Evolutionary conservation across 1,140 invertebrate genomes (phyloP).

Genomic region (Teleogryllus occipitalis): DNA sequence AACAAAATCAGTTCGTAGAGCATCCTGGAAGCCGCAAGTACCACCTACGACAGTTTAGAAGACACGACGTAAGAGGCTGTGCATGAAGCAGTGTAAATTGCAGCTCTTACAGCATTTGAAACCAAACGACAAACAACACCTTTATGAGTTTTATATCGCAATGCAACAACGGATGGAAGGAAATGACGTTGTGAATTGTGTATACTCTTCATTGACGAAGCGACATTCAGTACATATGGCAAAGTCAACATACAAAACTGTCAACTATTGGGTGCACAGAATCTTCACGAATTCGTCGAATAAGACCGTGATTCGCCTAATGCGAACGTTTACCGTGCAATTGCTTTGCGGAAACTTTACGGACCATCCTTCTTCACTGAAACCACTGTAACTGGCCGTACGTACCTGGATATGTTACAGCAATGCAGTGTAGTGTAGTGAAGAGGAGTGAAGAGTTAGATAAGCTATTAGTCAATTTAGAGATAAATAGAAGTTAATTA

Average conservation of each 20-base stretch:
- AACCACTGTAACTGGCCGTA: no score
- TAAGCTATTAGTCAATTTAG: no score
- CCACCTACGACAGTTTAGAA: neutral
- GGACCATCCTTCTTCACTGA: no score
- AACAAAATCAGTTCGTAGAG: neutral
- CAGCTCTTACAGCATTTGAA: neutral
- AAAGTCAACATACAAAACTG: neutral
- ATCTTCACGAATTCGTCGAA: slow-evolving; percentile 6
- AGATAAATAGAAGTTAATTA: no score
- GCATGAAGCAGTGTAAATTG: neutral
- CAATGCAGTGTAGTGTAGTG: no score
- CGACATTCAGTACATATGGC: neutral
- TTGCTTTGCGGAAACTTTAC: no score
- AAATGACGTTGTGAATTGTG: neutral
- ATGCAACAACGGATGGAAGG: neutral
- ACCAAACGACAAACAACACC: neutral
- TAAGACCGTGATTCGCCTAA: neutral
- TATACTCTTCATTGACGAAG: neutral
- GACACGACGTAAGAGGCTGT: neutral
- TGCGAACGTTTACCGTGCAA: neutral
- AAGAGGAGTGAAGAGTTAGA: no score
- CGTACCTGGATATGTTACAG: no score
- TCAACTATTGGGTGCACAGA: neutral
- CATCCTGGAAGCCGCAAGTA: neutral
- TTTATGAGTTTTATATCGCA: neutral